Evolutionary conservation across 2,888 invertebrate species (phyloP), one percentile per base, ranked within the genome.

Genomic region (Caenorhabditis uteleia): DNA sequence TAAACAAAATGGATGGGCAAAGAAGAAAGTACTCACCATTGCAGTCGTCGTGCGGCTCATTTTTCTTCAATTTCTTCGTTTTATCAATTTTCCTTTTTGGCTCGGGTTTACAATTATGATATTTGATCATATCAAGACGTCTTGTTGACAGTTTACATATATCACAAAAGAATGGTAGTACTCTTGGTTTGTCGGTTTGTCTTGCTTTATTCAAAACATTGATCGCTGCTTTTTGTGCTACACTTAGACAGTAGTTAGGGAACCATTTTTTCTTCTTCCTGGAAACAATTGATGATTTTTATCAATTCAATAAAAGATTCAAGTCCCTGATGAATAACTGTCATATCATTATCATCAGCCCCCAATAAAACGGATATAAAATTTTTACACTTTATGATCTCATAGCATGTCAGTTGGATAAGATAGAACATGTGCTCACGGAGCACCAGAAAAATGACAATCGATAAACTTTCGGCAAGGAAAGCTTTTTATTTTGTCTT

Each of bases 81-180:
- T 51, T 29, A 47, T 26, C 40, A 10, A 44, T 47, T 40, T 53
- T 62, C 20, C 34, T 29, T 18, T 44, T 48, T 7, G 46, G 55
- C 33, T 62, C 62, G 6, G 48, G 48, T 5, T 62, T 57, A 18
- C 62, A 62, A n/a, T 25, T 29, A 31, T 62, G 62, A 20, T 57
- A 33, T 8, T 31, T 34, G 20, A 57, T 53, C 16, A 26, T 18
- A 3, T 36, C 23, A n/a, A 62, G 18, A 10, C 18, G 26, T 2
- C 62, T 47, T 25, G 48, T 48, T 8, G 53, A 34, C 16, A 57
- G 33, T 34, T 53, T 36, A 34, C 62, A 62, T 7, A 34, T 39
- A 16, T 62, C 57, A 39, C 62, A 62, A 42, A 48, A 62, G 27
- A 62, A 62, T 16, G 62, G 62, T 10, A 51, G 23, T 12, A 53